phyloP scores from a whole-genome alignment of 2,888 invertebrate genomes.

The Heliconius cydno region DNA sequence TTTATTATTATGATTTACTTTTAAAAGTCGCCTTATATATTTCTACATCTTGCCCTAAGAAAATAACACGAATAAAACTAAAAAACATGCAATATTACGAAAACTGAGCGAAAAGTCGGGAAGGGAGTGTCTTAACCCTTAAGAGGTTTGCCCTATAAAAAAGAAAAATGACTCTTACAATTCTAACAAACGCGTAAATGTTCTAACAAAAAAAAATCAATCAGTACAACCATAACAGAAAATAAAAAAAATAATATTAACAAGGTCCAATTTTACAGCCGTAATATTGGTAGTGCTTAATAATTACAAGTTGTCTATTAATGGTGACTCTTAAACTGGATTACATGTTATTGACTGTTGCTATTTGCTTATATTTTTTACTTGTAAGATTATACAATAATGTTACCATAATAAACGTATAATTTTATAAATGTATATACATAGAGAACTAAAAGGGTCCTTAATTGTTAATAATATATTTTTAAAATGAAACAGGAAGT shows the following conservation, averaged over 20 bases:
- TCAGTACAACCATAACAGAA: neutral
- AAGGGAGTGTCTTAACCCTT: no score
- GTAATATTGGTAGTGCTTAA: neutral
- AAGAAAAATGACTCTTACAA: neutral
- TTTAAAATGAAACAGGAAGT: neutral
- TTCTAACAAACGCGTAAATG: neutral
- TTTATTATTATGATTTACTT: neutral
- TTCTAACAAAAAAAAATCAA: neutral
- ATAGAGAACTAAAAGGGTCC: neutral
- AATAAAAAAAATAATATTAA: neutral
- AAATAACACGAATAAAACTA: no score
- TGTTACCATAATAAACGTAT: neutral
- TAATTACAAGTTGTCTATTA: neutral
- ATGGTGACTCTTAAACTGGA: conserved; percentile 1
- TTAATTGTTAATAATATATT: neutral
- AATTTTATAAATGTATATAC: neutral
- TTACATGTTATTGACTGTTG: neutral
- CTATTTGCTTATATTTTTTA: conserved; percentile 9
- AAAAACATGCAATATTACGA: no score
- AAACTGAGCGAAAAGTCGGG: no score
- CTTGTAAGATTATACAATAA: neutral
- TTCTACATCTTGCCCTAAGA: no score
- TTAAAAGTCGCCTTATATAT: neutral
- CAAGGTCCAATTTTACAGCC: neutral
- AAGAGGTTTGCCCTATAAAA: no score